Conservation (phyloP, 2,888 invertebrate species). For the Cerastis rubricosa region DNA sequence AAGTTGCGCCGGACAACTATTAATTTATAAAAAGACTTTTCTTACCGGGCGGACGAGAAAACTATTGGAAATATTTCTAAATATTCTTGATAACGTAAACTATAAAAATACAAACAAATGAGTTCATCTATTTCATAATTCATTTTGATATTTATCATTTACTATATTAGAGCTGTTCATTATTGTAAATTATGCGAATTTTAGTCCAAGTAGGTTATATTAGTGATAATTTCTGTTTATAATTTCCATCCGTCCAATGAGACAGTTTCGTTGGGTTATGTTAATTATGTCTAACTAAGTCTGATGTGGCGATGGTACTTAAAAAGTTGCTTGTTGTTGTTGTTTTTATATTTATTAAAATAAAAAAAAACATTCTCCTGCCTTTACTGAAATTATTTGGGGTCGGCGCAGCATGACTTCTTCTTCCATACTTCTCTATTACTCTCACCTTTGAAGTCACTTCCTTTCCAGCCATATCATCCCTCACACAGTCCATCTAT, state of each 20-base stretch:
- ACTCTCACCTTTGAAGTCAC: too few relatives aligned
- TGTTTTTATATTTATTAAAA: too few relatives aligned
- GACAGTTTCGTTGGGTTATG: conserved; percentile 1
- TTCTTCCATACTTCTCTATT: too few relatives aligned
- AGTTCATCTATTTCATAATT: not conserved
- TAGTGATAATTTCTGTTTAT: conserved; percentile 42
- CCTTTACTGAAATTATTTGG: too few relatives aligned
- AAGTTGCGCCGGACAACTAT: too few relatives aligned
- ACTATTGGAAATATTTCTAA: not conserved
- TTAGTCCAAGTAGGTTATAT: conserved; percentile 38
- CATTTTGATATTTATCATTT: not conserved
- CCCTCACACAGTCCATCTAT: too few relatives aligned
- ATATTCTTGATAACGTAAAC: not conserved
- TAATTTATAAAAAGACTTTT: too few relatives aligned
- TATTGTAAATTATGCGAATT: conserved; percentile 16
- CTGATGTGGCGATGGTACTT: not conserved
- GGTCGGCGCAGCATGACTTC: too few relatives aligned
- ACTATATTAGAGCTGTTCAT: conserved; percentile 8
- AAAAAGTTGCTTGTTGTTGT: too few relatives aligned
- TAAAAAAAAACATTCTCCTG: too few relatives aligned
- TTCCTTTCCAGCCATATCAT: too few relatives aligned
- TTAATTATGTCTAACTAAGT: not conserved
- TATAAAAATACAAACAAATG: not conserved
- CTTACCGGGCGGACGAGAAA: too few relatives aligned
- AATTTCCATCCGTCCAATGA: conserved; percentile 19